Percentiles rank a stretch among this genome's conserved stretches.
These are phyloP conservation scores for Paramisgurnus dabryanus DNA, from an alignment of 2,113 vertebrate species.

Conservation along the genomic window DNA sequence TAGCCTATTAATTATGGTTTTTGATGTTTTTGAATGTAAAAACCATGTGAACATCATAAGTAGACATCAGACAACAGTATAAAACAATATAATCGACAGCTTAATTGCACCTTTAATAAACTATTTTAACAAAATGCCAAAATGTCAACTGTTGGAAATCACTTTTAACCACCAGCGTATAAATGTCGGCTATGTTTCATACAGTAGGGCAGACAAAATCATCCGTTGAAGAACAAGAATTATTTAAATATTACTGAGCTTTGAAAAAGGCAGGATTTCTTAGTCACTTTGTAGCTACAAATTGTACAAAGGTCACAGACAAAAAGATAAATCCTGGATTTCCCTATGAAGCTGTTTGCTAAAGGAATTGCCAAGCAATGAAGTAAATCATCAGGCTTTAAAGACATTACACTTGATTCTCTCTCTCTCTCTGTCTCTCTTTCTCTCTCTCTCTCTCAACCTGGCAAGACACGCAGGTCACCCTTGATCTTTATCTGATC, in stretches of 20 bases:
- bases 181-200: too few species aligned
- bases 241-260: not conserved
- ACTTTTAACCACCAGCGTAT: too few species aligned
- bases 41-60: too few species aligned
- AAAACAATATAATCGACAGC: too few species aligned
- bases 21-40: too few species aligned
- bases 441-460: not conserved
- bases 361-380: not conserved
- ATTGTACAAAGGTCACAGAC: slow-evolving; percentile 15
- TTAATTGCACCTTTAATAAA: too few species aligned
- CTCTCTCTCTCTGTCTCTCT: not conserved
- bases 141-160: too few species aligned
- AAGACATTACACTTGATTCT: not conserved
- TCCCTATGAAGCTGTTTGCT: not conserved
- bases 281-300: not conserved
- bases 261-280: not conserved
- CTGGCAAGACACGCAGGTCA: slow-evolving; percentile 13
- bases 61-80: too few species aligned
- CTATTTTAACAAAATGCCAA: too few species aligned
- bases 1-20: too few species aligned
- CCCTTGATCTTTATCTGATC: slow-evolving; percentile 34
- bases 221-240: too few species aligned
- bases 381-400: not conserved
- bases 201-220: too few species aligned
- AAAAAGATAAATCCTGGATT: not conserved